Evolutionary conservation across 1,140 invertebrate genomes (phyloP).

Genomic region (Tachypleus tridentatus): DNA sequence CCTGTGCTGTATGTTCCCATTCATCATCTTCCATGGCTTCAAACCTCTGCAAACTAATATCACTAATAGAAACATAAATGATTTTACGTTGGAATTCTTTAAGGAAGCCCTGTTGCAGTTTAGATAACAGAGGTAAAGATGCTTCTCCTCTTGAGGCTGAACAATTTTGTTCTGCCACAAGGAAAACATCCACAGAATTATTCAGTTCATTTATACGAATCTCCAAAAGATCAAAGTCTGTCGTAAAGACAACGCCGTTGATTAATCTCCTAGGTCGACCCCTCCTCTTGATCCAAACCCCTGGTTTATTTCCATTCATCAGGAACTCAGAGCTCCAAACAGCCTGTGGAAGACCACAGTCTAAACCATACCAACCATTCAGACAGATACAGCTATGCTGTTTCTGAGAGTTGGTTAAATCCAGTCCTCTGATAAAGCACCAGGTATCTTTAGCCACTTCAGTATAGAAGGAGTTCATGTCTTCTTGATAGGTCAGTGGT

Average conservation of each 20-base stretch:
- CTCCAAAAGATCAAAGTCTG: constrained; percentile 7
- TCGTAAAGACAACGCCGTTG: background rate
- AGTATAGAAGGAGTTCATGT: constrained; percentile 13
- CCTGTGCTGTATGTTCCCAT: constrained; percentile 3
- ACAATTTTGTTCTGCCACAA: constrained; percentile 8
- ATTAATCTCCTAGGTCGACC: constrained; percentile 12
- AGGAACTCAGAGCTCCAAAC: constrained; percentile 16
- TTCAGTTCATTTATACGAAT: constrained; percentile 7
- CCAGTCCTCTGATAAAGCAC: constrained; percentile 9
- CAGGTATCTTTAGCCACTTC: constrained; percentile 14
- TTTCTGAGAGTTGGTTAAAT: background rate
- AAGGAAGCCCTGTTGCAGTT: constrained; percentile 12
- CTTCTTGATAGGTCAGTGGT: constrained; percentile 8
- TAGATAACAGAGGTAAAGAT: constrained; percentile 4
- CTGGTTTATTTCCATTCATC: constrained; percentile 7
- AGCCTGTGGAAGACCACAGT: constrained; percentile 17
- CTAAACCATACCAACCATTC: constrained; percentile 14
- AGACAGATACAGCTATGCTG: constrained; percentile 11
- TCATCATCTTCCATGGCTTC: background rate
- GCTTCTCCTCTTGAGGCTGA: background rate
- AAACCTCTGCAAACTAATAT: constrained; percentile 2
- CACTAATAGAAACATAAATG: constrained; percentile 3
- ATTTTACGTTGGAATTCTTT: constrained; percentile 14
- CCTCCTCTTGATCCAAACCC: constrained; percentile 12
- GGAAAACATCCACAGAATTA: constrained; percentile 10